Base-by-base conservation (phyloP, 1,140 invertebrate species). In the Solenopsis fugax region DNA sequence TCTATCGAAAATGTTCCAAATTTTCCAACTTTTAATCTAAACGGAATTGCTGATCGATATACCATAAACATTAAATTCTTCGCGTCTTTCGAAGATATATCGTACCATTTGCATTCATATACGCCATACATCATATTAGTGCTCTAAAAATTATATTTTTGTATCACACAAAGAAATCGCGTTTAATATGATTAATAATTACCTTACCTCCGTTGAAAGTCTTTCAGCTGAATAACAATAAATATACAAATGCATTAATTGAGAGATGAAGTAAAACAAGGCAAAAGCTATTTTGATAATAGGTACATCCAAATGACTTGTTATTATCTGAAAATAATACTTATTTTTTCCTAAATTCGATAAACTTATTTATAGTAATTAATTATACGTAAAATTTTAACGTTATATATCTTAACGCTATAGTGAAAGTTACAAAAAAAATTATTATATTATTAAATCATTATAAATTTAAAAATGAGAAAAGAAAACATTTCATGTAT, bases 151-250 rank as follows among this genome's bases (percentile, higher is more conserved):
- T 82, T 41, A 72, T 0, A 37, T 34, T 48, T 56, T 18, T 45
- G 34, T 56, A 24, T 71, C 2, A 3, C 18, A 16, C 7, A 21
- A 10, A 21, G 1, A 45, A 24, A 4, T 65, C 16, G n/a, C 0
- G 0, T 52, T 24, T 58, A 2, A 5, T 13, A 41, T 41, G 4
- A 6, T 7, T 18, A 52, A 45, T 24, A 73, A 29, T 29, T n/a
- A 7, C 13, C 58, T 88, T 80, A 88, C 89, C 62, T 87, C 72
- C 0, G 54, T 50, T 1, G 69, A 24, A 12, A 91, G 75, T 34
- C 12, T 58, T 21, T 91, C 89, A 12, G 82, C 89, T 5, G 90
- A 62, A 10, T 91, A 85, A 65, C 89, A 91, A 67, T 91, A 91
- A 48, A 89, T n/a, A 24, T 78, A 91, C 7, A 91, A 29, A 16